phyloP scores from a whole-genome alignment of 2,113 vertebrate genomes.

The Boleophthalmus pectinirostris region DNA sequence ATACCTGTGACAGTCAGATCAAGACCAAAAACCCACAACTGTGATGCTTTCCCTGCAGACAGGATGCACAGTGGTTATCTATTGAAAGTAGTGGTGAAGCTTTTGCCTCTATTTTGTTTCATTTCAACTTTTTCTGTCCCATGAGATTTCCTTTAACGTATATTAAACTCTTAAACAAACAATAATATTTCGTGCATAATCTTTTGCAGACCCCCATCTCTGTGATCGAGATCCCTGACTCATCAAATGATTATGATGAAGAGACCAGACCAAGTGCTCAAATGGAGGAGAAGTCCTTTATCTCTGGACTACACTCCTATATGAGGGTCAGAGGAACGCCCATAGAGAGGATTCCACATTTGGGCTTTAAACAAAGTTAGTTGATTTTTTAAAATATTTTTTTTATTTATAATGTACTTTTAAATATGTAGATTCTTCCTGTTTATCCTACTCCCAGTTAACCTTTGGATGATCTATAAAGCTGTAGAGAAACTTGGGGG shows the following conservation, averaged over 20 bases:
- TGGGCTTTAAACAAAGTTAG: conserved; percentile 97
- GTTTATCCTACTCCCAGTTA: conserved; percentile 76
- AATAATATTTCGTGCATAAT: neutral
- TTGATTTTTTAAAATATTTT: conserved; percentile 28
- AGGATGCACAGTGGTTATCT: conserved; percentile 73
- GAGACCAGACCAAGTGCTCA: conserved; percentile 37
- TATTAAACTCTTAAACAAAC: neutral
- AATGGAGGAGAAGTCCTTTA: conserved; percentile 86
- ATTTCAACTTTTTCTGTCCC: conserved; percentile 63
- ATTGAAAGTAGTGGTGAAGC: conserved; percentile 72
- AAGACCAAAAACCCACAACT: conserved; percentile 69
- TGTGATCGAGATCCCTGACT: conserved; percentile 64
- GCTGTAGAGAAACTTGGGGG: conserved; percentile 91
- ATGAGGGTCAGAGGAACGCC: conserved; percentile 91
- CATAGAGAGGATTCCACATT: conserved; percentile 94
- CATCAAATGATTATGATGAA: conserved; percentile 54
- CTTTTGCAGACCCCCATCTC: conserved; percentile 32
- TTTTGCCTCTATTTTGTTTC: conserved; percentile 64
- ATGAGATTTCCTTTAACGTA: conserved; percentile 27
- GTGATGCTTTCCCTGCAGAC: conserved; percentile 71
- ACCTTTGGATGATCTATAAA: conserved; percentile 95
- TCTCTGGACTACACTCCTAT: conserved; percentile 86
- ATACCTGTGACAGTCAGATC: conserved; percentile 49
- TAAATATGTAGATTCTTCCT: neutral
- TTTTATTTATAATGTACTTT: neutral